Evolutionary conservation across 2,797 vertebrate genomes (phyloP).

Genomic region (Sebastes goodei): DNA sequence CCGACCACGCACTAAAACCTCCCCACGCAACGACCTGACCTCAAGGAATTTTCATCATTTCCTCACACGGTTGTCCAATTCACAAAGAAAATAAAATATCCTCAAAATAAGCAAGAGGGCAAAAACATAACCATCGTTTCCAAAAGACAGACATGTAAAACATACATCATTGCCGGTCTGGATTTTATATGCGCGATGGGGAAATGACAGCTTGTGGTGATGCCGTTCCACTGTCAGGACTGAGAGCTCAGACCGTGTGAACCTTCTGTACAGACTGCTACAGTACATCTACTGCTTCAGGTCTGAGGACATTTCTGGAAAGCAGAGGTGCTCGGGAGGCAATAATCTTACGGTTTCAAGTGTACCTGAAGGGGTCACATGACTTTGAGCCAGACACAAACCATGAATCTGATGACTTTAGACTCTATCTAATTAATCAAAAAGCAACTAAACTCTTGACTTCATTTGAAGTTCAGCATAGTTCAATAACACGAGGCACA

Average conservation of each 20-base stretch:
- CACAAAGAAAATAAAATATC: constrained; percentile 67
- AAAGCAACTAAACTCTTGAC: not conserved
- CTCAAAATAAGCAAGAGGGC: constrained; percentile 65
- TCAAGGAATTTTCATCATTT: constrained; percentile 79
- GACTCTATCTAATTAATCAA: not conserved
- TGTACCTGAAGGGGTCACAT: too few relatives aligned
- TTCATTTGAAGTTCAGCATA: not conserved
- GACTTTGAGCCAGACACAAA: too few relatives aligned
- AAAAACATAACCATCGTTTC: constrained; percentile 54
- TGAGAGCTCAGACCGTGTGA: constrained; percentile 5
- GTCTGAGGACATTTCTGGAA: not conserved
- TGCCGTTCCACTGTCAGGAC: not conserved
- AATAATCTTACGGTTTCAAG: not conserved
- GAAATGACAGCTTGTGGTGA: constrained; percentile 37
- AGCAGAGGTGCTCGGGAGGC: not conserved
- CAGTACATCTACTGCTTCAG: not conserved
- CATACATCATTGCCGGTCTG: constrained; percentile 38
- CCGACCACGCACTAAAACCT: constrained; percentile 45
- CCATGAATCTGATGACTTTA: not conserved
- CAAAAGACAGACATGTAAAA: constrained; percentile 46
- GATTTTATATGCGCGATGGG: constrained; percentile 31
- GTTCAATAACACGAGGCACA: not conserved
- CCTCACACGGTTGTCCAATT: constrained; percentile 61
- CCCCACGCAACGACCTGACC: constrained; percentile 53
- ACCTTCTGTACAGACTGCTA: constrained; percentile 1